Percentiles rank a stretch among this genome's conserved stretches.
These are phyloP conservation scores for Anastrepha ludens DNA, from an alignment of 1,140 invertebrate species.

Conservation along the genomic window DNA sequence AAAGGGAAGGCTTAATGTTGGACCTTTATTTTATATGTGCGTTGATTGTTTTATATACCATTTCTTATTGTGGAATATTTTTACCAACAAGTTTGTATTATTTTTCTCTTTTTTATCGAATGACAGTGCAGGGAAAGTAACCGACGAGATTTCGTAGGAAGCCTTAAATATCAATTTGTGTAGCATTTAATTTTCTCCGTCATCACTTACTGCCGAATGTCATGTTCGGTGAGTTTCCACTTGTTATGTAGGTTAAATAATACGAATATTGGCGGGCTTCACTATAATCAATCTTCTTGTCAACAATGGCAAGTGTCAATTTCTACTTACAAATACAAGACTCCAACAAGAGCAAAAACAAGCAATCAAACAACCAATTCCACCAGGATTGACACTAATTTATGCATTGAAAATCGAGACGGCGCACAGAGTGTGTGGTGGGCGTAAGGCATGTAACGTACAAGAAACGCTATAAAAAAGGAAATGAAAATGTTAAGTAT, in stretches of 20 bases:
- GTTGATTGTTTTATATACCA: background rate
- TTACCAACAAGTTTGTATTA: background rate
- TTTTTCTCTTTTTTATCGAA: background rate
- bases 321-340: conserved; percentile 20
- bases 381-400: conserved; percentile 40
- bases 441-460: background rate
- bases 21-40: background rate
- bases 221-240: background rate
- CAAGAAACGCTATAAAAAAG: background rate
- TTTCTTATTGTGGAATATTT: background rate
- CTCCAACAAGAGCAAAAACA: background rate
- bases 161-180: background rate
- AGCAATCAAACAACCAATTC: conserved; percentile 46
- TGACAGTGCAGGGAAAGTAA: no score
- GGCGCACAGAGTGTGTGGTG: background rate
- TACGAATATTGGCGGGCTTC: background rate
- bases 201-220: background rate
- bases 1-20: background rate
- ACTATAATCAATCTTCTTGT: conserved; percentile 41
- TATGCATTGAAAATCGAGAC: conserved; percentile 12
- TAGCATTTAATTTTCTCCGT: background rate
- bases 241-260: conserved; percentile 31
- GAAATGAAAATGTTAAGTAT: conserved; percentile 43
- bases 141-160: no score
- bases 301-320: conserved; percentile 20